Evolutionary conservation across 2,888 invertebrate species (phyloP).

Genomic region (Cloeon dipterum): DNA sequence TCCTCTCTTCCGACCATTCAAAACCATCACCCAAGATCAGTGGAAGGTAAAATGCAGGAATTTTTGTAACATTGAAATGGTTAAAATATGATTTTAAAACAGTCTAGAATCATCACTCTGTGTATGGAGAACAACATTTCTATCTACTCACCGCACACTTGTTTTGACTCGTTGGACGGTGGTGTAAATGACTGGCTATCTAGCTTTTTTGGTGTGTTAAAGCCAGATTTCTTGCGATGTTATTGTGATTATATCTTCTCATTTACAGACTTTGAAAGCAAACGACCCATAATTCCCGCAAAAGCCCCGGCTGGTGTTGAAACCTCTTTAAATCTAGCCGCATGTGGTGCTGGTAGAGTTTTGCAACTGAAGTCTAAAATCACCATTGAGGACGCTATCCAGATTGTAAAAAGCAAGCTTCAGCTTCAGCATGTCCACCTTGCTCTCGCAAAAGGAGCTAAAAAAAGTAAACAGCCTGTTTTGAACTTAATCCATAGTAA

Average conservation of each 20-base stretch:
- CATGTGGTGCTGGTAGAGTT: conserved; percentile 32
- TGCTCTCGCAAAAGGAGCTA: conserved; percentile 29
- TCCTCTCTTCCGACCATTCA: conserved; percentile 73
- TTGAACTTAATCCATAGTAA: conserved; percentile 1
- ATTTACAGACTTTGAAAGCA: not conserved
- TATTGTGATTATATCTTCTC: not conserved
- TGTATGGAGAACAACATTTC: conserved; percentile 69
- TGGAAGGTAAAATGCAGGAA: conserved; percentile 29
- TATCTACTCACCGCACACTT: conserved; percentile 82
- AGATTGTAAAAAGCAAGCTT: conserved; percentile 45
- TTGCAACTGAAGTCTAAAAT: conserved; percentile 23
- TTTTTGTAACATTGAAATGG: conserved; percentile 3
- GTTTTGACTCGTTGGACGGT: conserved; percentile 58
- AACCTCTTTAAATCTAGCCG: conserved; percentile 8
- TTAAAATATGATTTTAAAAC: conserved; percentile 11
- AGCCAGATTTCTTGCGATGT: too few species aligned
- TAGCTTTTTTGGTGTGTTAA: conserved; percentile 30
- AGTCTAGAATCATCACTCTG: conserved; percentile 55
- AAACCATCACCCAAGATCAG: conserved; percentile 34
- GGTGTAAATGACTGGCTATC: conserved; percentile 92
- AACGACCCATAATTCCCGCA: not conserved
- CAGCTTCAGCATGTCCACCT: conserved; percentile 45
- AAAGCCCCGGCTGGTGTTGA: not conserved
- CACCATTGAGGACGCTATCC: conserved; percentile 30
- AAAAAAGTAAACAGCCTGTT: conserved; percentile 16